Conservation (phyloP, 2,888 invertebrate genomes). For the Druceiella hillmani region DNA sequence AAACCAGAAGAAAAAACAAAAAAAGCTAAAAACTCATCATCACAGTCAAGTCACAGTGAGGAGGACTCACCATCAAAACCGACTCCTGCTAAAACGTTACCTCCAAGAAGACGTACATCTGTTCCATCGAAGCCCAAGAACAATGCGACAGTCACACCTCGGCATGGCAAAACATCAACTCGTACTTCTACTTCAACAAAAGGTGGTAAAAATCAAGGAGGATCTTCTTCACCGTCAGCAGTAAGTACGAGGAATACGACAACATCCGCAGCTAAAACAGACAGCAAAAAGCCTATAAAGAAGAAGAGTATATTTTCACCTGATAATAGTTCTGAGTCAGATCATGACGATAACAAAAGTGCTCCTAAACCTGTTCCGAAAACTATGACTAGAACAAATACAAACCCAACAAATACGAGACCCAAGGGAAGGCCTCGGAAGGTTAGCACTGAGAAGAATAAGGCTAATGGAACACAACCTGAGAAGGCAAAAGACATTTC, state of each 20-base stretch:
- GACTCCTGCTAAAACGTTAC: slow-evolving; percentile 33
- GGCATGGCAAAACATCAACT: slow-evolving; percentile 37
- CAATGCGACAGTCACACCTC: slow-evolving; percentile 56
- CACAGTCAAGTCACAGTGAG: slow-evolving; percentile 53
- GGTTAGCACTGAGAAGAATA: slow-evolving; percentile 37
- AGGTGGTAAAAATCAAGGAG: slow-evolving; percentile 41
- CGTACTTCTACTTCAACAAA: slow-evolving; percentile 31
- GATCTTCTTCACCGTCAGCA: too few relatives aligned
- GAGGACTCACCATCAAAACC: slow-evolving; percentile 49
- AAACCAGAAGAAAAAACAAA: slow-evolving; percentile 38
- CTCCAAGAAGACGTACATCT: slow-evolving; percentile 47
- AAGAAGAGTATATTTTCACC: slow-evolving; percentile 81
- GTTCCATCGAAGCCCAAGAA: slow-evolving; percentile 56
- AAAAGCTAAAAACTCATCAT: slow-evolving; percentile 32
- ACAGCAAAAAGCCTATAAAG: slow-evolving; percentile 35
- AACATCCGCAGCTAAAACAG: slow-evolving; percentile 23
- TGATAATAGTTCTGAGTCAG: slow-evolving; percentile 56
- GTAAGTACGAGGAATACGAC: slow-evolving; percentile 3
- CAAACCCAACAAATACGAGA: slow-evolving; percentile 28
- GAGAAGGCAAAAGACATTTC: too few relatives aligned
- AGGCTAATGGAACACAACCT: too few relatives aligned
- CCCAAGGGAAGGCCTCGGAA: slow-evolving; percentile 36
- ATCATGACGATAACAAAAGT: slow-evolving; percentile 37
- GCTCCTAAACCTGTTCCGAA: slow-evolving; percentile 36
- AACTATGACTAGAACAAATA: slow-evolving; percentile 29